These are phyloP conservation scores for Periophthalmus modestus DNA, from an alignment of 2,113 vertebrate species.

Conservation along the genomic window DNA sequence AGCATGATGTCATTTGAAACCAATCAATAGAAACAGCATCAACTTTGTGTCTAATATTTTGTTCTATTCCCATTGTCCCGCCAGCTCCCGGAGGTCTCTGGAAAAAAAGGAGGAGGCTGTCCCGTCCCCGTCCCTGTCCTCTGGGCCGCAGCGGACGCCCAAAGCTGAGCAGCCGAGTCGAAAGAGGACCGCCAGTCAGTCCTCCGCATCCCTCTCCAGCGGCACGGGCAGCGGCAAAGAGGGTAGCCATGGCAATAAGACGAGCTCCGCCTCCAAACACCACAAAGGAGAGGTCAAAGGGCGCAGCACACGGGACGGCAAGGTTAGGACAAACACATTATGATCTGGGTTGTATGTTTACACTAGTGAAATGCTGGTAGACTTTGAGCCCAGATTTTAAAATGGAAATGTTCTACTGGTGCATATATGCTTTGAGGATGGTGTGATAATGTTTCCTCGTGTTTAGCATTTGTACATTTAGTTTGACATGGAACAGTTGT, in stretches of 20 bases:
- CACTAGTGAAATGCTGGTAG: too few relatives aligned
- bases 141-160: constrained; percentile 84
- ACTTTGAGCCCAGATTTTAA: not conserved
- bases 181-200: constrained; percentile 92
- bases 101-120: constrained; percentile 92
- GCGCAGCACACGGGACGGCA: constrained; percentile 82
- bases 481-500: not conserved
- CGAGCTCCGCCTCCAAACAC: constrained; percentile 86
- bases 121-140: constrained; percentile 87
- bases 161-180: constrained; percentile 89
- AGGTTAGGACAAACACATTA: constrained; percentile 73
- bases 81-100: constrained; percentile 85
- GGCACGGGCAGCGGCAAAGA: constrained; percentile 84
- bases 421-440: constrained; percentile 12
- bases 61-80: constrained; percentile 21
- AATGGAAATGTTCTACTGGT: not conserved
- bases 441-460: constrained; percentile 14
- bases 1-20: too few relatives aligned
- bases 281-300: constrained; percentile 91
- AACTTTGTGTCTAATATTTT: too few relatives aligned
- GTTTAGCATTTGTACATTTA: constrained; percentile 23
- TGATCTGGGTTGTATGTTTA: too few relatives aligned
- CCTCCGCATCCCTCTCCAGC: constrained; percentile 86
- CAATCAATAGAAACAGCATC: too few relatives aligned
- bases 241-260: constrained; percentile 78